Conservation (phyloP, 2,888 invertebrate genomes). For the Monochamus alternatus region DNA sequence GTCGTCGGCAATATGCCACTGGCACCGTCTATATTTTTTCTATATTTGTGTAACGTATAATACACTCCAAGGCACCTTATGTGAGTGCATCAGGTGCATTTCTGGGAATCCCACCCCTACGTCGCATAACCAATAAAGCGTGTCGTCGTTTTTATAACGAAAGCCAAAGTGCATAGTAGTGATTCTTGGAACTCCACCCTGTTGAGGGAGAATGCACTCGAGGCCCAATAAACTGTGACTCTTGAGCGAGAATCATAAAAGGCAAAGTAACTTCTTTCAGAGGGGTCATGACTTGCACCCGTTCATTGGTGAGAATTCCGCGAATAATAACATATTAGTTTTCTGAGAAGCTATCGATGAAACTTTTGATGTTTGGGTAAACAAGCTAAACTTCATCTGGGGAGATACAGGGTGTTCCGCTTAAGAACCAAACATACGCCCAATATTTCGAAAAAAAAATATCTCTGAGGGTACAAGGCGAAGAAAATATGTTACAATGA, state of each 20-base stretch:
- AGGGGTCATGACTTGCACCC: not conserved
- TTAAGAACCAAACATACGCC: too few species aligned
- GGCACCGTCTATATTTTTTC: too few species aligned
- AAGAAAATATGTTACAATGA: too few species aligned
- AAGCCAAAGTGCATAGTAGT: conserved; percentile 6
- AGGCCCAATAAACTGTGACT: not conserved
- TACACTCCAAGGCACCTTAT: too few species aligned
- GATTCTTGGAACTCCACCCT: conserved; percentile 11
- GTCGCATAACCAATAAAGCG: not conserved
- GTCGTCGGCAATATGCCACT: too few species aligned
- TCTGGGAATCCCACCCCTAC: not conserved
- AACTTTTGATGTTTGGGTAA: not conserved
- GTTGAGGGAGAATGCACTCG: not conserved
- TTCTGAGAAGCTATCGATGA: conserved; percentile 1
- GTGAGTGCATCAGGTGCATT: not conserved
- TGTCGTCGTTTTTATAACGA: not conserved
- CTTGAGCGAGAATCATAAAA: not conserved
- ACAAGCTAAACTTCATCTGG: not conserved
- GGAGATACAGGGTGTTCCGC: too few species aligned
- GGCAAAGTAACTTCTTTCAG: not conserved
- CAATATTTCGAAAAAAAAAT: too few species aligned
- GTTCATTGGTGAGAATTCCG: conserved; percentile 3
- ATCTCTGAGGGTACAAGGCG: too few species aligned
- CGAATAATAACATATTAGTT: not conserved
- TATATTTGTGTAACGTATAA: too few species aligned